phyloP scores from a whole-genome alignment of 2,888 invertebrate genomes.

The Drosophila antonietae region DNA sequence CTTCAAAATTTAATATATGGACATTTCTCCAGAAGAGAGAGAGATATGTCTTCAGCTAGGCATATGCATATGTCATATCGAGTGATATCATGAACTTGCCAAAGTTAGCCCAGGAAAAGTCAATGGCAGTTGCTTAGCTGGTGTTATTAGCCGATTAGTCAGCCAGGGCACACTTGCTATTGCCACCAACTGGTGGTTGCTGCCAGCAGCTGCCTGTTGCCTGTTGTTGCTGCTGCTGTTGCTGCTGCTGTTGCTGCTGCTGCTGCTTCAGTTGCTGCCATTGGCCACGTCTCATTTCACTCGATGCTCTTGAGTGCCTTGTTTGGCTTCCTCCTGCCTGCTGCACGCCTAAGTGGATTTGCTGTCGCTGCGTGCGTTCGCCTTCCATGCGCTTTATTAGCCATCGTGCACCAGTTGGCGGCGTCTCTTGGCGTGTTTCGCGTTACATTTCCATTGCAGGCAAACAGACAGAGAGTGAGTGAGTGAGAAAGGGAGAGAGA shows the following conservation, averaged over 20 bases:
- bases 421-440: conserved; percentile 60
- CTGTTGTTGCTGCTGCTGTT: background rate
- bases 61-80: too few relatives aligned
- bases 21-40: too few relatives aligned
- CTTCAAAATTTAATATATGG: too few relatives aligned
- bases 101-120: background rate
- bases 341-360: conserved; percentile 81
- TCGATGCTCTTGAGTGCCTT: conserved; percentile 52
- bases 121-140: conserved; percentile 16
- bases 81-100: conserved; percentile 4
- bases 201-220: conserved; percentile 3
- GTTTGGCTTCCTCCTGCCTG: conserved; percentile 62
- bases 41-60: too few relatives aligned
- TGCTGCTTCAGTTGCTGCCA: conserved; percentile 12
- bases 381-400: conserved; percentile 73
- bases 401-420: conserved; percentile 74
- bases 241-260: background rate
- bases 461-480: conserved; percentile 11
- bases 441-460: conserved; percentile 52
- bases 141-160: conserved; percentile 39
- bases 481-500: conserved; percentile 3
- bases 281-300: conserved; percentile 57
- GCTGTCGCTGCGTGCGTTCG: conserved; percentile 60
- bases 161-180: conserved; percentile 16
- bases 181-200: conserved; percentile 9